These are phyloP conservation scores for Solen grandis DNA, from an alignment of 1,140 invertebrate genomes.

Conservation along the genomic window DNA sequence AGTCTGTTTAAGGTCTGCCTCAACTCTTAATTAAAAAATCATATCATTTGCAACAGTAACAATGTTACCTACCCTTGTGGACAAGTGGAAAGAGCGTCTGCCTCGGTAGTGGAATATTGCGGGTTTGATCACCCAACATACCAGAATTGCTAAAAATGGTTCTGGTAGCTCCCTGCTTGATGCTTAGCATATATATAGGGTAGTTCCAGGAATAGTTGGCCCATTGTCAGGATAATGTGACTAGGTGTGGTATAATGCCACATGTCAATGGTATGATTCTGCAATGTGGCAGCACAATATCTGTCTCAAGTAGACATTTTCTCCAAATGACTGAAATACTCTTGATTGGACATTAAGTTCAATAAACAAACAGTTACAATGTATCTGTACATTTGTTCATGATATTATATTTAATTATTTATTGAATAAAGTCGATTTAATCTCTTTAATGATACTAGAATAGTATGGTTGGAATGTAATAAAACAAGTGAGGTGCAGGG, in stretches of 20 bases:
- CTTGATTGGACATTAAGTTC: background rate
- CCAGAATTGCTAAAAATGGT: background rate
- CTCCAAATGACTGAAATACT: background rate
- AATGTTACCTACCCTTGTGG: no score
- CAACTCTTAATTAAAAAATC: no score
- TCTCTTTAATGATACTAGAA: no score
- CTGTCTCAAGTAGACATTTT: background rate
- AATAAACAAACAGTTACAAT: background rate
- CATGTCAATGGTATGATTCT: background rate
- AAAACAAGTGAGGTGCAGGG: no score
- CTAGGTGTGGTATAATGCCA: background rate
- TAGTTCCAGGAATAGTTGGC: background rate
- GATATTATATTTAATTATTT: no score
- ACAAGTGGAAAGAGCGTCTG: background rate
- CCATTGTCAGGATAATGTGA: background rate
- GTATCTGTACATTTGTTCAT: no score
- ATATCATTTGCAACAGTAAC: no score
- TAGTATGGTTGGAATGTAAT: no score
- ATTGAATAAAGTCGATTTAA: no score
- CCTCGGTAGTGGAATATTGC: background rate
- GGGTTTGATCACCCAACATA: background rate
- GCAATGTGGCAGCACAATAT: background rate
- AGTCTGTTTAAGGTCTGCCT: no score
- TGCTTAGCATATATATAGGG: background rate
- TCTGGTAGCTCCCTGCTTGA: background rate